Evolutionary conservation across 1,140 invertebrate genomes (phyloP), one percentile per base, ranked within the genome.

Genomic region (Drosophila paulistorum): DNA sequence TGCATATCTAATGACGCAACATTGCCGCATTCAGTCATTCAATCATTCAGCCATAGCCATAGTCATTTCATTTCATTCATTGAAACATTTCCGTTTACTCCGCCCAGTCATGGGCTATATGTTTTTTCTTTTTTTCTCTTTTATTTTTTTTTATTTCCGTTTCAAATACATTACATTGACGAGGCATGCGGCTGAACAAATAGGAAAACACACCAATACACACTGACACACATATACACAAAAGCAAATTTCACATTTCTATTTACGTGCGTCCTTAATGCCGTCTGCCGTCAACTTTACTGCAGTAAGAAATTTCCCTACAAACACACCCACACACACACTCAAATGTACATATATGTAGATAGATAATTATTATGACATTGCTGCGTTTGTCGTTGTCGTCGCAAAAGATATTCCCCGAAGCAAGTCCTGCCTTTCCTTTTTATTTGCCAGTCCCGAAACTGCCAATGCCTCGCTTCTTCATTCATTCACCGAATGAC

Each of bases 1-100:
- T 86, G 83, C 83, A 86, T 86, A 81, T 79, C 83, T 86, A 86
- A 86, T 86, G 83, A 87, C 73, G 70, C 76, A 68, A 60, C 71
- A 74, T 70, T 77, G 71, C 71, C 62, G 26, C 71, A 58, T 55
- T 39, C 65, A 82, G 59, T 74, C 81, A 71, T 51, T 83, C 73
- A 66, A 39, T 62, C 73, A 84, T 54, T 81, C 79, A 73, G 66
- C 75, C 81, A 75, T 72, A 71, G 69, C 71, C 81, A 23, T 51
- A 51, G 45, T 51, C 45, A 51, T 51, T 51, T 51, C 45, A 23
- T 51, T 51, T 51, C 45, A 78, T 71, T 85, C 81, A 74, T 60
- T 78, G 62, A 59, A 65, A 51, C 83, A 83, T 69, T 83, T 86
- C 82, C 82, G 82, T 65, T 75, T 55, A 65, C 75, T 51, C 62